These are phyloP conservation scores for Halictus ligatus DNA, from an alignment of 2,888 invertebrate species.

Conservation along the genomic window DNA sequence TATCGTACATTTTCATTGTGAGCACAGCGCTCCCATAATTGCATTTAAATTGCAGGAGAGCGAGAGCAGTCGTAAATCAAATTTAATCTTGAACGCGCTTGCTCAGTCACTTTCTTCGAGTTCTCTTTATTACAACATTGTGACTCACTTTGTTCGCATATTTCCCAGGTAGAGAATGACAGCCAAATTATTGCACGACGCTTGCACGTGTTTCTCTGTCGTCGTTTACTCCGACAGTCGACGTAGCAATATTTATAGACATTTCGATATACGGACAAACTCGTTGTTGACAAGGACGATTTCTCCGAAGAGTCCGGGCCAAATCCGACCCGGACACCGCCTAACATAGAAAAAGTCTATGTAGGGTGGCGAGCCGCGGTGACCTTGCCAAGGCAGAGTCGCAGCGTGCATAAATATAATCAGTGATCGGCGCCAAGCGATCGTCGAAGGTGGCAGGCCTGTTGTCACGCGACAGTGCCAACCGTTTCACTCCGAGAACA, in stretches of 20 bases:
- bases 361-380: neutral
- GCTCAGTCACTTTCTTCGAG: neutral
- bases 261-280: no score
- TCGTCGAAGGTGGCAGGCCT: constrained; percentile 7
- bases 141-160: no score
- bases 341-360: neutral
- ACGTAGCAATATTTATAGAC: no score
- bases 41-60: neutral
- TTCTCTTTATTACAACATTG: neutral
- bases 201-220: no score
- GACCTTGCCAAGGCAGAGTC: neutral
- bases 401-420: neutral
- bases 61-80: neutral
- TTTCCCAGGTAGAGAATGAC: neutral
- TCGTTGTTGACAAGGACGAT: no score
- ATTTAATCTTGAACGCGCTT: neutral
- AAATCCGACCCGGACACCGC: no score
- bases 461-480: constrained; percentile 22
- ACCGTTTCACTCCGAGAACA: constrained; percentile 38
- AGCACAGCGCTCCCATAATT: neutral
- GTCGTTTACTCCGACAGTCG: no score
- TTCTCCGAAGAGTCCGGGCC: no score
- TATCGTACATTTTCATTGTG: neutral
- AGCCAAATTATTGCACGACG: neutral
- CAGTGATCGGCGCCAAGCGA: neutral